Evolutionary conservation across 2,113 vertebrate species (phyloP).

Genomic region (Myrmecobius fasciatus): DNA sequence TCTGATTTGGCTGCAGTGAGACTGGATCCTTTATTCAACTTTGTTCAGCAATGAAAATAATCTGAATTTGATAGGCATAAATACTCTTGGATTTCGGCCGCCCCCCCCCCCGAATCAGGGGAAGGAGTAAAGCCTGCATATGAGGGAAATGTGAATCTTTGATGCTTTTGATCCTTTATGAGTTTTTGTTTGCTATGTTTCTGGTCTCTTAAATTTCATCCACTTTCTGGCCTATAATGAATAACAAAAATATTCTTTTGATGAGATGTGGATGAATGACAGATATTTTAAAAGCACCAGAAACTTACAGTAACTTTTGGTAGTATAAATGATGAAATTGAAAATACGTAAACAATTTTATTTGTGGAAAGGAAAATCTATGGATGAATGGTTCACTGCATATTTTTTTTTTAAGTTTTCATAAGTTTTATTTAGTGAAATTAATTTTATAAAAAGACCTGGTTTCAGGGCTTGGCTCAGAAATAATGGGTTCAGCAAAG

Average conservation of each 20-base stretch:
- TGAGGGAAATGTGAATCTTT: conserved; percentile 45
- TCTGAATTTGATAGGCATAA: conserved; percentile 55
- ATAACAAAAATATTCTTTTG: conserved; percentile 65
- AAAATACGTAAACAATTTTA: conserved; percentile 49
- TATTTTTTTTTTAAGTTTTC: conserved; percentile 36
- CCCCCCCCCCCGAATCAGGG: background rate
- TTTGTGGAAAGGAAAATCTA: conserved; percentile 52
- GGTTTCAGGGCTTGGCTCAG: conserved; percentile 66
- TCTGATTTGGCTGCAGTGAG: conserved; percentile 58
- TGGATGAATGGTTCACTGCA: conserved; percentile 62
- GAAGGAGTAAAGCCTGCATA: conserved; percentile 45
- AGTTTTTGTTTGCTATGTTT: conserved; percentile 61
- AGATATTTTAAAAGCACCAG: conserved; percentile 45
- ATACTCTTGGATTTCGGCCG: too few species aligned
- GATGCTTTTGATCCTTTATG: conserved; percentile 54
- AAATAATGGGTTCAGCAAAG: conserved; percentile 68
- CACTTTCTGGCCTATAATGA: conserved; percentile 48
- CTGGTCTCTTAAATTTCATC: conserved; percentile 48
- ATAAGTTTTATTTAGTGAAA: conserved; percentile 29
- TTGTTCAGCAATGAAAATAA: conserved; percentile 63
- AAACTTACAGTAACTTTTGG: conserved; percentile 32
- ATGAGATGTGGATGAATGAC: conserved; percentile 61
- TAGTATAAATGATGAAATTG: conserved; percentile 46
- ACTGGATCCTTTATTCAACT: conserved; percentile 30
- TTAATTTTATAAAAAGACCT: conserved; percentile 61